Conservation (phyloP, 1,140 invertebrate species). For the Bombus waltoni region DNA sequence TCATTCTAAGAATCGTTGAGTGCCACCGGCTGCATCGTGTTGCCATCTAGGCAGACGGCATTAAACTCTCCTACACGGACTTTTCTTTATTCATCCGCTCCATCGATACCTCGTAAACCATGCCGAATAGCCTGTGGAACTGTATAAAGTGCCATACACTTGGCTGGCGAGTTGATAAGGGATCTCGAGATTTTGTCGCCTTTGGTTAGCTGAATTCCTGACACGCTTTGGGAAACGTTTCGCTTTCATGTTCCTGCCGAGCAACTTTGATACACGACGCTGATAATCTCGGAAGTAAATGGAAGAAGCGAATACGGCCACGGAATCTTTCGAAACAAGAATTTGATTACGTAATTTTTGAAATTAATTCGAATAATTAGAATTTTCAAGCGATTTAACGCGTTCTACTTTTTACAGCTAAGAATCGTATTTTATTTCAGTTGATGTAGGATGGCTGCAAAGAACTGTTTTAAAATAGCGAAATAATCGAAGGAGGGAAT, state of each 20-base stretch:
- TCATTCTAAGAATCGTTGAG: conserved; percentile 9
- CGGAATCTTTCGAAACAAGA: not conserved
- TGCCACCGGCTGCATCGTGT: conserved; percentile 54
- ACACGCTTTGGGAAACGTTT: not conserved
- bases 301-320: not conserved
- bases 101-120: conserved; percentile 18
- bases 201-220: not conserved
- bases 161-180: too few relatives aligned
- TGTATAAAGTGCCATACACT: not conserved
- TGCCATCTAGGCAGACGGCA: conserved; percentile 60
- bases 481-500: too few relatives aligned
- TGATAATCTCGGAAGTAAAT: not conserved
- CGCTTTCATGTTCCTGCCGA: not conserved
- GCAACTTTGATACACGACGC: not conserved
- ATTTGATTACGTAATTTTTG: not conserved
- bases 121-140: not conserved
- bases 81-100: conserved; percentile 49
- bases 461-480: too few relatives aligned
- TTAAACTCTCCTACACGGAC: conserved; percentile 38
- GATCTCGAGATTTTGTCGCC: not conserved
- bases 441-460: too few relatives aligned
- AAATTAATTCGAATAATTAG: not conserved
- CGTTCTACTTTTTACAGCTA: too few relatives aligned
- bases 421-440: too few relatives aligned
- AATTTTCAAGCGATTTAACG: not conserved